A percentile compares a stretch with the other conserved stretches of the same genome.
phyloP scores from a whole-genome alignment of 1,140 invertebrate genomes.

The Euwallacea fornicatus region DNA sequence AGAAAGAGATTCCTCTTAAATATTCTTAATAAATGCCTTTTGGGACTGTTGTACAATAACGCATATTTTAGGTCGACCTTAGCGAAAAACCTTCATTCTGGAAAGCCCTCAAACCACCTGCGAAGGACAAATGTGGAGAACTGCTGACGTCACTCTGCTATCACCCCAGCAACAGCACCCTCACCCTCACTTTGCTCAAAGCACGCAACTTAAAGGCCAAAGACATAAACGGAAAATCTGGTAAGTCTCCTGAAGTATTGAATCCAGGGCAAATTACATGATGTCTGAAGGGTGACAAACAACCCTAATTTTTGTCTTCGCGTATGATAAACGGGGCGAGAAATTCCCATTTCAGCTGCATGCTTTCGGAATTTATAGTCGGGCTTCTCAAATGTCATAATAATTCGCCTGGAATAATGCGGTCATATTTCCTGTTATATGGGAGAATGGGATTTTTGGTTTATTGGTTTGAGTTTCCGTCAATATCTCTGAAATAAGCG shows the following conservation, averaged over 20 bases:
- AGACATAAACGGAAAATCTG: slow-evolving; percentile 93
- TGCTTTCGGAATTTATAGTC: slow-evolving; percentile 1
- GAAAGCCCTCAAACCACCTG: slow-evolving; percentile 89
- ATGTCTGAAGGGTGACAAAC: background rate
- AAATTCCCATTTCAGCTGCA: background rate
- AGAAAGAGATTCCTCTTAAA: too few species aligned
- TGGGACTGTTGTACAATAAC: too few species aligned
- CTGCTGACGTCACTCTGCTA: slow-evolving; percentile 88
- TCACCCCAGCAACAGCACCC: slow-evolving; percentile 85
- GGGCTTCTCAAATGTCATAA: slow-evolving; percentile 11
- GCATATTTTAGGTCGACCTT: slow-evolving; percentile 74
- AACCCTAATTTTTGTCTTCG: too few species aligned
- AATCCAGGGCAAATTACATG: background rate
- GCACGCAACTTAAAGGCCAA: slow-evolving; percentile 91
- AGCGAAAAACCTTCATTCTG: slow-evolving; percentile 89
- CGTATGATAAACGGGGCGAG: background rate
- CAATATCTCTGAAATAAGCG: too few species aligned
- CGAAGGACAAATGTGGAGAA: slow-evolving; percentile 91
- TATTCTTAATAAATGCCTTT: too few species aligned
- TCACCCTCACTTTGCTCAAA: slow-evolving; percentile 86
- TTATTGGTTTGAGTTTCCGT: too few species aligned
- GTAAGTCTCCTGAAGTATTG: slow-evolving; percentile 57
- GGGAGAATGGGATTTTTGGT: too few species aligned
- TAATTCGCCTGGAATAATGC: slow-evolving; percentile 1
- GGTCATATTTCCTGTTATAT: background rate